Base-by-base conservation (phyloP, 2,888 invertebrate species). In the Neria commutata region DNA sequence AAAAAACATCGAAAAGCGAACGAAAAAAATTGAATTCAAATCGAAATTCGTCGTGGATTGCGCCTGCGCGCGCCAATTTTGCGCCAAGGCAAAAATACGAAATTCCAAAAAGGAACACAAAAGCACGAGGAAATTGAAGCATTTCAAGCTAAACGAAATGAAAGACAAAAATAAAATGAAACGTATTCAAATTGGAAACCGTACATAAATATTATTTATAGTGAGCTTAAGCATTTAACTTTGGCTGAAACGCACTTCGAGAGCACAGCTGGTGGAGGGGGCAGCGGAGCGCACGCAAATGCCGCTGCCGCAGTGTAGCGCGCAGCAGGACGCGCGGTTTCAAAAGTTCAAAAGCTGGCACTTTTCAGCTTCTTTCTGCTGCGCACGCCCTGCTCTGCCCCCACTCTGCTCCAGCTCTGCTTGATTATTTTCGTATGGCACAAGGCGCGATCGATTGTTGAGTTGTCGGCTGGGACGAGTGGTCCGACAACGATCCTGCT, bases 131-230 rank as follows among this genome's bases (percentile, higher is more conserved):
- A 19, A 45, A 42, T 16, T 48, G 48, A 48, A 8, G 8, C 14
- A 33, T 33, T 8, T 8, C 14, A 14, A 47, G 16, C 25, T 2
- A 21, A 52, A 52, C 8, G 40, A 14, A 40, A 47, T 56, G 59
- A 67, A 57, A 14, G 21, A 23, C 16, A 73, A 72, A 75, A 74
- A 73, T 71, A 72, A 73, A 55, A 55, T 54, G 55, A 34, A 34
- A 66, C 65, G 40, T 71, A 75, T 73, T 73, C 73, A 75, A 73
- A 73, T 73, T 73, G 75, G 75, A 75, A 73, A 74, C 72, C 67
- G 53, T 53, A 48, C 45, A 52, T 52, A 60, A 60, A 60, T 53
- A 56, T 60, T 60, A 60, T 60, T 60, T 60, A 60, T 56, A 54
- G 58, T 50, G 34, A 14, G 29, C 14, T 33, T 50, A 29, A n/a